These are phyloP conservation scores for Drosophila azteca DNA, from an alignment of 1,140 invertebrate genomes.

Conservation along the genomic window DNA sequence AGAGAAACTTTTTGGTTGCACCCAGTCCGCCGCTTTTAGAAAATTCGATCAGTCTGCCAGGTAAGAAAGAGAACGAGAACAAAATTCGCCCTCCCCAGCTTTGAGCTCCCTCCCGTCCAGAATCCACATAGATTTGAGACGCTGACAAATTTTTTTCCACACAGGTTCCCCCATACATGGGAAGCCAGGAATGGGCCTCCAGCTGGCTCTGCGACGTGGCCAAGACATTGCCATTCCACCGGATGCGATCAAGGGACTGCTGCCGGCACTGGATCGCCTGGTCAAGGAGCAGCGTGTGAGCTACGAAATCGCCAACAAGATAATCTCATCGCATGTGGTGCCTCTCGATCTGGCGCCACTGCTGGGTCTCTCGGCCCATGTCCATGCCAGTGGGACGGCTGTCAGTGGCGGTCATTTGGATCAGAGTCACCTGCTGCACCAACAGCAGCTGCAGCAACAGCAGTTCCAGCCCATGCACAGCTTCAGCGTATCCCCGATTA, in stretches of 20 bases:
- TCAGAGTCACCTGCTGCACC: slow-evolving; percentile 55
- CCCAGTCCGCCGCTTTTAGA: slow-evolving; percentile 85
- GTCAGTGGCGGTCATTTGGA: slow-evolving; percentile 73
- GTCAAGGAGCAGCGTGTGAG: slow-evolving; percentile 83
- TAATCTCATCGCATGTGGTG: slow-evolving; percentile 83
- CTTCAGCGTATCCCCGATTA: slow-evolving; percentile 72
- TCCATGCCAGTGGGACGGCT: slow-evolving; percentile 53
- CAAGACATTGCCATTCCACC: slow-evolving; percentile 79
- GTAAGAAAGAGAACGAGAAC: slow-evolving; percentile 50
- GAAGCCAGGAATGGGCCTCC: slow-evolving; percentile 59
- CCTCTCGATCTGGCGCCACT: slow-evolving; percentile 83
- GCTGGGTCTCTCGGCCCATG: slow-evolving; percentile 78
- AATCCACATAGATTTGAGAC: too few species aligned
- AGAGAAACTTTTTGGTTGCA: slow-evolving; percentile 84
- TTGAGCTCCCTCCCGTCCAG: not conserved
- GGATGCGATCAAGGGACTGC: slow-evolving; percentile 78
- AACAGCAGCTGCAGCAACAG: slow-evolving; percentile 59
- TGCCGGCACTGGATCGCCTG: slow-evolving; percentile 81
- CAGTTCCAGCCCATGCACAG: slow-evolving; percentile 59
- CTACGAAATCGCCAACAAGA: slow-evolving; percentile 82
- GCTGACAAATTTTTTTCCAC: slow-evolving; percentile 16
- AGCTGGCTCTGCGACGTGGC: slow-evolving; percentile 63
- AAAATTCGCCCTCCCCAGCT: slow-evolving; percentile 12
- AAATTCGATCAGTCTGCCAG: slow-evolving; percentile 83
- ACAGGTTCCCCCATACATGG: slow-evolving; percentile 88